These are phyloP conservation scores for Drosophila neotestacea DNA, from an alignment of 2,888 invertebrate genomes.

Conservation along the genomic window DNA sequence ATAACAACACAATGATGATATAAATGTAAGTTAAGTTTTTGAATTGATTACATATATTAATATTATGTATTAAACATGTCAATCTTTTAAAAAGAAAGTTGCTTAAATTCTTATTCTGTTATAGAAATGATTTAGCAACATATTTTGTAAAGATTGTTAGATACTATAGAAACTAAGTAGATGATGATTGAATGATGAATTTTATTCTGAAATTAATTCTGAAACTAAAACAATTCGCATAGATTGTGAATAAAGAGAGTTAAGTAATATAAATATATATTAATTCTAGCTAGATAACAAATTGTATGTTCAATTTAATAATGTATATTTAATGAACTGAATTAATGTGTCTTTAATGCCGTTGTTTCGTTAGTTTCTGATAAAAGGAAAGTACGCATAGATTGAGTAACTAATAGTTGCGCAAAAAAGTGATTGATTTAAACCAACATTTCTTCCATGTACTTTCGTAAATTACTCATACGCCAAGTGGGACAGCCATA, in stretches of 20 bases:
- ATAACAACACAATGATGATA: too few species aligned
- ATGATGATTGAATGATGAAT: not conserved
- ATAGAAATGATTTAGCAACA: not conserved
- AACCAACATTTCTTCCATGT: not conserved
- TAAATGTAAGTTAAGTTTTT: too few species aligned
- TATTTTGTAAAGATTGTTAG: not conserved
- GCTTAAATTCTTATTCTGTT: not conserved
- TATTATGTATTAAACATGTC: too few species aligned
- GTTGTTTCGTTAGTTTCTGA: too few species aligned
- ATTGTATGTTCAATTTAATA: not conserved
- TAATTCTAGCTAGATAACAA: not conserved
- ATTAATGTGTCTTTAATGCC: too few species aligned
- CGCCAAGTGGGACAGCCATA: slow-evolving; percentile 5
- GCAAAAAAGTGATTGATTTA: not conserved
- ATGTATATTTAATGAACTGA: not conserved
- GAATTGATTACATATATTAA: too few species aligned
- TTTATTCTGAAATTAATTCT: not conserved
- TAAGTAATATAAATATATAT: not conserved
- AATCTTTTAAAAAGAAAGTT: not conserved
- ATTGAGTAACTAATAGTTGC: not conserved
- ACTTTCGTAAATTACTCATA: slow-evolving; percentile 18
- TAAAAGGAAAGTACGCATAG: too few species aligned
- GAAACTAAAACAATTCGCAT: not conserved
- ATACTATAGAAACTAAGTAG: not conserved
- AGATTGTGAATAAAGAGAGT: not conserved